Percentiles rank a stretch among this genome's conserved stretches.
phyloP scores from a whole-genome alignment of 1,140 invertebrate species.

The Tribolium madens region DNA sequence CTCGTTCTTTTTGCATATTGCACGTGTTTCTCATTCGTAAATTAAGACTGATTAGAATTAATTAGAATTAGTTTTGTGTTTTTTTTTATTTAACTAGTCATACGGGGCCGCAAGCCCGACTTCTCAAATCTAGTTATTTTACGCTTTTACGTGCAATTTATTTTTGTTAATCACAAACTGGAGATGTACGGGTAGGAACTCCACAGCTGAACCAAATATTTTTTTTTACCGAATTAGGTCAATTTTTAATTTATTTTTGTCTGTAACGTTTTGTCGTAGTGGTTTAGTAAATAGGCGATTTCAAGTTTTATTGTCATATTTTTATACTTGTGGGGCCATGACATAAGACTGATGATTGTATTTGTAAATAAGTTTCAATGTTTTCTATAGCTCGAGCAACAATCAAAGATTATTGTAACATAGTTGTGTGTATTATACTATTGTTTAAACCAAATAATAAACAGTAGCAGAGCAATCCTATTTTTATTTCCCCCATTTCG shows the following conservation, averaged over 20 bases:
- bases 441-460: conserved; percentile 25
- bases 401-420: conserved; percentile 48
- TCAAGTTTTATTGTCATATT: conserved; percentile 31
- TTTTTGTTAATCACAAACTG: conserved; percentile 9
- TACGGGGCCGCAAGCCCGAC: not conserved
- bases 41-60: conserved; percentile 41
- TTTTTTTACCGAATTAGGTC: not conserved
- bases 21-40: conserved; percentile 82
- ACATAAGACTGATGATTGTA: conserved; percentile 43
- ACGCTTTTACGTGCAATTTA: conserved; percentile 28
- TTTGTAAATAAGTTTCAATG: conserved; percentile 38
- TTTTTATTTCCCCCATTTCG: conserved; percentile 14
- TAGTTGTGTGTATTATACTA: conserved; percentile 42
- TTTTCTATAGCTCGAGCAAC: conserved; percentile 31
- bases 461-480: not conserved
- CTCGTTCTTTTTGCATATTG: conserved; percentile 93
- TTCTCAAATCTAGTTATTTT: conserved; percentile 4
- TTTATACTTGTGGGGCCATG: conserved; percentile 42
- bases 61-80: conserved; percentile 5
- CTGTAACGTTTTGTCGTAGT: conserved; percentile 2
- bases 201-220: conserved; percentile 21
- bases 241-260: conserved; percentile 20
- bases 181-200: conserved; percentile 24
- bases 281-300: not conserved
- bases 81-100: conserved; percentile 45